These are phyloP conservation scores for Heliconius ismenius DNA, from an alignment of 2,888 invertebrate genomes.

Conservation along the genomic window DNA sequence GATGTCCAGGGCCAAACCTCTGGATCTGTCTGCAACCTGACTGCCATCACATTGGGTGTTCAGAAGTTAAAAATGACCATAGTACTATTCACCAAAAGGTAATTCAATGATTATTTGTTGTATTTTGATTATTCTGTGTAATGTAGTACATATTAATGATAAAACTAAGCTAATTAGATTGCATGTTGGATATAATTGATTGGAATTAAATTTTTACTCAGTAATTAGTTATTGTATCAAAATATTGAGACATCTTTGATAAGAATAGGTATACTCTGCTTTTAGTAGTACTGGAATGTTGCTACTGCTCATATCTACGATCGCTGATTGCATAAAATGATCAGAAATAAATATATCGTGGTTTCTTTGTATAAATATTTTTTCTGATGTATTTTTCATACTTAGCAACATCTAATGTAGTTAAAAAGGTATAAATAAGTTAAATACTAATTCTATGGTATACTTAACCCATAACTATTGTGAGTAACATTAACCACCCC, in stretches of 20 bases:
- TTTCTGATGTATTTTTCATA: no score
- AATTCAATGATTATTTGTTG: neutral
- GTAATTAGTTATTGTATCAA: neutral
- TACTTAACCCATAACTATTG: no score
- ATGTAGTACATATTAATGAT: neutral
- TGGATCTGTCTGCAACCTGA: slow-evolving; percentile 93
- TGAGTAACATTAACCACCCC: no score
- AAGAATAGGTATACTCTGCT: neutral
- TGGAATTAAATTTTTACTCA: neutral
- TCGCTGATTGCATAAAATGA: no score
- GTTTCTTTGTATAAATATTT: no score
- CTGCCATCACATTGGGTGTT: slow-evolving; percentile 91
- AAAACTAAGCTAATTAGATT: neutral
- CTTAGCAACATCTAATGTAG: no score
- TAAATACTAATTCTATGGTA: no score
- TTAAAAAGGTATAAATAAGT: no score
- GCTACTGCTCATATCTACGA: no score
- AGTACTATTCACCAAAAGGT: slow-evolving; percentile 90
- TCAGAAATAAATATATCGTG: no score
- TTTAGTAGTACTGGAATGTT: no score
- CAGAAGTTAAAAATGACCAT: slow-evolving; percentile 91
- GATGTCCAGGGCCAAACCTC: slow-evolving; percentile 87
- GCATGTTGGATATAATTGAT: neutral
- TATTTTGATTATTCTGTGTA: neutral
- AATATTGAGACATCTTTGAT: neutral